Evolutionary conservation across 2,113 vertebrate species (phyloP).

Genomic region (Chascanopsetta lugubris): DNA sequence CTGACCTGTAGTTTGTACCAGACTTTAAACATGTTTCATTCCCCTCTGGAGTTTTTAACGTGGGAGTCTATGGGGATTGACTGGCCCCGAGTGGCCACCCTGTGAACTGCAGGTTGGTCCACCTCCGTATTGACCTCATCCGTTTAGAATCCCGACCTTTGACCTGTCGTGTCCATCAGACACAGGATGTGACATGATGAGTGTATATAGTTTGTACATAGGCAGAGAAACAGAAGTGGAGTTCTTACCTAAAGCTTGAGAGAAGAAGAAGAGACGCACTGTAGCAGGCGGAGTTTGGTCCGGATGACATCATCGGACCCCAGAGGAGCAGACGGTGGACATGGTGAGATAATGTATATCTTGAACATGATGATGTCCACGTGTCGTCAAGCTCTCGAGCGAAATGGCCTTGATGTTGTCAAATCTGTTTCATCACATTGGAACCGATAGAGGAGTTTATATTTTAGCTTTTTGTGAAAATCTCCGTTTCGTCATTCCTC

Average conservation of each 20-base stretch:
- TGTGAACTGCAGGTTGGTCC: too few species aligned
- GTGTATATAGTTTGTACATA: constrained; percentile 68
- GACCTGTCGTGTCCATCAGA: not conserved
- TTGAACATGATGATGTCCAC: not conserved
- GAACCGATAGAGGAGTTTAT: constrained; percentile 21
- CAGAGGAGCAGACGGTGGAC: too few species aligned
- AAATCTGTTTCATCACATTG: constrained; percentile 40
- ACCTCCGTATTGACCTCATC: too few species aligned
- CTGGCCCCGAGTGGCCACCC: too few species aligned
- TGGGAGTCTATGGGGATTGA: too few species aligned
- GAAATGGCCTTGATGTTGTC: constrained; percentile 56
- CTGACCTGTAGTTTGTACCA: too few species aligned
- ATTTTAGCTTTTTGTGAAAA: constrained; percentile 37
- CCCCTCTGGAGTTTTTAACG: too few species aligned
- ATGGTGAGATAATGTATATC: constrained; percentile 8
- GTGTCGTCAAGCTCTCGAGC: constrained; percentile 32
- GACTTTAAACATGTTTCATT: too few species aligned
- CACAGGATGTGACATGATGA: constrained; percentile 25
- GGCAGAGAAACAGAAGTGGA: constrained; percentile 33
- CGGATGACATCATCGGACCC: too few species aligned
- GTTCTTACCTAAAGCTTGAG: constrained; percentile 29
- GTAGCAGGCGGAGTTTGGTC: not conserved
- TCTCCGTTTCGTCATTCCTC: constrained; percentile 48
- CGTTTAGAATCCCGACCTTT: too few species aligned
- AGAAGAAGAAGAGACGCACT: constrained; percentile 10